Evolutionary conservation across 1,140 invertebrate species (phyloP).

Genomic region (Brachionus rotundiformis): DNA sequence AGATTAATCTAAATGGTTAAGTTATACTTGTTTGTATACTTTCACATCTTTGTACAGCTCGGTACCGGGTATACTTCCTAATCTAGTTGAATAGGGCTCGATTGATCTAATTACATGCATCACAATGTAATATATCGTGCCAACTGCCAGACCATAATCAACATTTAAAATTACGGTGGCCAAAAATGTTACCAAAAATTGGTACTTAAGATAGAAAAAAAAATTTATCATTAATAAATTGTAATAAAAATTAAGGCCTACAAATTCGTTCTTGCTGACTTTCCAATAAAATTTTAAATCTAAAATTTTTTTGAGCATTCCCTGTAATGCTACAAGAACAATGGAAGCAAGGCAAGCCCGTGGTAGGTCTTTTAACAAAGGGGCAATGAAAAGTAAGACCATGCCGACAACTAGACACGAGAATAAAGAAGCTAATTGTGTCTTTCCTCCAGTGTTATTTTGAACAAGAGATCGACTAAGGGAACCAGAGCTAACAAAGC

Average conservation of each 20-base stretch:
- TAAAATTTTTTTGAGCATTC: constrained; percentile 64
- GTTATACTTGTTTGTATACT: constrained; percentile 41
- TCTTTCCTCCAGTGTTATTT: constrained; percentile 64
- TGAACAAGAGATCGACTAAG: constrained; percentile 65
- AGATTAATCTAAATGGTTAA: too few species aligned
- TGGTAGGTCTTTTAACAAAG: constrained; percentile 63
- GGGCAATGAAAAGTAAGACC: constrained; percentile 66
- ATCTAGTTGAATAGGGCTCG: constrained; percentile 58
- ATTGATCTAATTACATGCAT: constrained; percentile 56
- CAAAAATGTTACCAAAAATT: constrained; percentile 53
- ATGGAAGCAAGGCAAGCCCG: constrained; percentile 61
- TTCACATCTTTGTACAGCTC: constrained; percentile 52
- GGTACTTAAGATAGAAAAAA: constrained; percentile 52
- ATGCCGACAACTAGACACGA: constrained; percentile 62
- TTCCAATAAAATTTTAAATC: constrained; percentile 57
- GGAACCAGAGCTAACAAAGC: constrained; percentile 67
- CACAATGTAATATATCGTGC: constrained; percentile 51
- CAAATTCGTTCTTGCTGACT: constrained; percentile 60
- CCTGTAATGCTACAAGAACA: constrained; percentile 65
- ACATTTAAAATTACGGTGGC: constrained; percentile 53
- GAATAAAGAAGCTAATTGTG: constrained; percentile 57
- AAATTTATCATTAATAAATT: background rate
- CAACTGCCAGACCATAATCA: constrained; percentile 55
- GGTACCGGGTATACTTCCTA: constrained; percentile 50
- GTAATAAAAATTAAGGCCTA: background rate